Evolutionary conservation across 2,113 vertebrate genomes (phyloP).

Genomic region (Scomber colias): DNA sequence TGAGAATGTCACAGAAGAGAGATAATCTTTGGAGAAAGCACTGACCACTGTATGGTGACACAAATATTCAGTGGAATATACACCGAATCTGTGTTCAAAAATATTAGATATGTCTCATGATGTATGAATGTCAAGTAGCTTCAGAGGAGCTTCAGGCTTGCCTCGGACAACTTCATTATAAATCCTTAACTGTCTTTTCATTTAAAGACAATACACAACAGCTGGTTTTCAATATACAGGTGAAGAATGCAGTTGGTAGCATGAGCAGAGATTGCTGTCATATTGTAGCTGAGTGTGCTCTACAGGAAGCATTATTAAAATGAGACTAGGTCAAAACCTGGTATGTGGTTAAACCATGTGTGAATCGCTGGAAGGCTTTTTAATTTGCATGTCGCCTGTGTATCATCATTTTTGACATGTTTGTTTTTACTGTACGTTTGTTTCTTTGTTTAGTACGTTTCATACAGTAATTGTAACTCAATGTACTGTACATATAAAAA

Average conservation of each 20-base stretch:
- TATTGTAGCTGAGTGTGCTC: too few relatives aligned
- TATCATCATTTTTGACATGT: too few relatives aligned
- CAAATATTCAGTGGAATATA: slow-evolving; percentile 9
- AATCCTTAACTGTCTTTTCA: neutral
- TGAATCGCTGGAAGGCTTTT: too few relatives aligned
- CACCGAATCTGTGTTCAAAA: slow-evolving; percentile 9
- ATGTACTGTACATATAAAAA: too few relatives aligned
- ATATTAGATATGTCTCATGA: slow-evolving; percentile 1
- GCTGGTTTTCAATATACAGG: neutral
- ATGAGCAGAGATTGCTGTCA: neutral
- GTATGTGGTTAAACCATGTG: too few relatives aligned
- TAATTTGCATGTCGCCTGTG: too few relatives aligned
- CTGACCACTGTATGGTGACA: slow-evolving; percentile 26
- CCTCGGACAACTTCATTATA: neutral
- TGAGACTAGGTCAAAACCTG: too few relatives aligned
- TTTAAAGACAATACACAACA: neutral
- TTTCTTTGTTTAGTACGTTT: too few relatives aligned
- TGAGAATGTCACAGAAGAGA: slow-evolving; percentile 60
- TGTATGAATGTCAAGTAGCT: neutral
- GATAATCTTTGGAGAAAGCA: slow-evolving; percentile 78
- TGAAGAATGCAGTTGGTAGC: neutral
- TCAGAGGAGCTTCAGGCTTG: neutral
- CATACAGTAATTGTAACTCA: too few relatives aligned
- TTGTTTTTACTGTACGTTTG: too few relatives aligned
- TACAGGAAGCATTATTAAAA: too few relatives aligned